Percentiles rank a stretch among this genome's conserved stretches.
Evolutionary conservation across 2,113 vertebrate genomes (phyloP).

Genomic region (Axis porcinus): DNA sequence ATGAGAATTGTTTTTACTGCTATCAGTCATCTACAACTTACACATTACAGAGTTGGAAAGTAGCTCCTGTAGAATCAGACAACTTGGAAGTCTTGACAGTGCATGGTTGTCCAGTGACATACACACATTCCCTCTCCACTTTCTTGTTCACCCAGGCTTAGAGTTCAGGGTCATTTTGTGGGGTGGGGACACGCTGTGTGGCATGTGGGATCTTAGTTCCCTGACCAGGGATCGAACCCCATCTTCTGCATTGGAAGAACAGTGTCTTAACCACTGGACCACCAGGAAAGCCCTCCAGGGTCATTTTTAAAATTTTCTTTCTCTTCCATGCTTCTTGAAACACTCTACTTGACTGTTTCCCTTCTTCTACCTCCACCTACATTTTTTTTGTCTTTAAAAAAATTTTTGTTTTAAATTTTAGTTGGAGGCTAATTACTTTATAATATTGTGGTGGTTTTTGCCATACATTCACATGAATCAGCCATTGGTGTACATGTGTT

Average conservation of each 20-base stretch:
- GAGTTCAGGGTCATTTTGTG: neutral
- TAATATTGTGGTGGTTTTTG: too few species aligned
- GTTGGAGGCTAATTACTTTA: too few species aligned
- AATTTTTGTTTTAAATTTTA: too few species aligned
- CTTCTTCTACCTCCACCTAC: neutral
- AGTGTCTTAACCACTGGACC: neutral
- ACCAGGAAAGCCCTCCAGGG: neutral
- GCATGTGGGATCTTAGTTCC: neutral
- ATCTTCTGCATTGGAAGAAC: neutral
- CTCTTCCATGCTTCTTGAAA: neutral
- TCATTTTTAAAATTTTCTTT: neutral
- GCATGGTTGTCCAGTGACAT: neutral
- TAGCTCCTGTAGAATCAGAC: neutral
- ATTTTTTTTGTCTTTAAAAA: too few species aligned
- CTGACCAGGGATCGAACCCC: neutral
- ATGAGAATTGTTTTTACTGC: neutral
- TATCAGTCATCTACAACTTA: neutral
- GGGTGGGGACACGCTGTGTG: accelerated
- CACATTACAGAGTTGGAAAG: neutral
- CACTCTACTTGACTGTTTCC: neutral
- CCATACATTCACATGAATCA: too few species aligned
- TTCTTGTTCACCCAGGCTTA: neutral
- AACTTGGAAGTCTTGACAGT: neutral
- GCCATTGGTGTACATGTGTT: too few species aligned
- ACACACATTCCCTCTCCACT: neutral